A percentile compares a stretch with the other conserved stretches of the same genome.
phyloP scores from a whole-genome alignment of 2,888 invertebrate species.

The Stictocephala bisonia region DNA sequence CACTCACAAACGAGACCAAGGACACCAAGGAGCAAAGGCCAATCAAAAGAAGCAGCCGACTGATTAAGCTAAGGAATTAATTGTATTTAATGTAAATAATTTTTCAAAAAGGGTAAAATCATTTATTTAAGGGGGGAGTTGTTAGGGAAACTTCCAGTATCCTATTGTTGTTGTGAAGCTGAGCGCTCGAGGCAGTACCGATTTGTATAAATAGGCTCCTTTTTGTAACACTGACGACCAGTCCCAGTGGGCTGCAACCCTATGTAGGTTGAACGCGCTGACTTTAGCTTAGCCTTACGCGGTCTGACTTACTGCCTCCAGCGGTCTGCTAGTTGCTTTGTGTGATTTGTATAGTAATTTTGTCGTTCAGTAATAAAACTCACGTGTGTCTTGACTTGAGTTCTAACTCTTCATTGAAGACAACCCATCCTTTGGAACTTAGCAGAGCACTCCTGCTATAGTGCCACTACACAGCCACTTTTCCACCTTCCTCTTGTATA shows the following conservation, averaged over 20 bases:
- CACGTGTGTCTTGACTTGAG: too few relatives aligned
- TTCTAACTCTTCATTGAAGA: too few relatives aligned
- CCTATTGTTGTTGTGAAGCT: constrained; percentile 1
- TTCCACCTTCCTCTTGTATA: too few relatives aligned
- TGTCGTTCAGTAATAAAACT: too few relatives aligned
- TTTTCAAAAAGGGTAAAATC: not conserved
- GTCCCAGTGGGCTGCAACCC: not conserved
- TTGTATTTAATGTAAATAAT: not conserved
- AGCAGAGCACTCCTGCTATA: too few relatives aligned
- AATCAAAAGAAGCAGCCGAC: not conserved
- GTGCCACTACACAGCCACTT: too few relatives aligned
- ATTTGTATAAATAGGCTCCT: not conserved
- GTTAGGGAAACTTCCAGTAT: not conserved
- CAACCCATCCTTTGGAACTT: too few relatives aligned
- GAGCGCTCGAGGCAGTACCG: not conserved
- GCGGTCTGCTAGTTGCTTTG: too few relatives aligned
- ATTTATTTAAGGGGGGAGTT: not conserved
- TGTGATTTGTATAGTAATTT: too few relatives aligned
- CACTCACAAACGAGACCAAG: not conserved
- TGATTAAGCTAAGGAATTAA: not conserved
- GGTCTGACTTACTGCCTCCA: too few relatives aligned
- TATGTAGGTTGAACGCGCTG: too few relatives aligned
- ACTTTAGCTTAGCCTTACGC: too few relatives aligned
- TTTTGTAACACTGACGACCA: not conserved
- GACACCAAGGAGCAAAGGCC: not conserved